Base-by-base conservation (phyloP, 1,140 invertebrate species). In the Panagrolaimus sp. region DNA sequence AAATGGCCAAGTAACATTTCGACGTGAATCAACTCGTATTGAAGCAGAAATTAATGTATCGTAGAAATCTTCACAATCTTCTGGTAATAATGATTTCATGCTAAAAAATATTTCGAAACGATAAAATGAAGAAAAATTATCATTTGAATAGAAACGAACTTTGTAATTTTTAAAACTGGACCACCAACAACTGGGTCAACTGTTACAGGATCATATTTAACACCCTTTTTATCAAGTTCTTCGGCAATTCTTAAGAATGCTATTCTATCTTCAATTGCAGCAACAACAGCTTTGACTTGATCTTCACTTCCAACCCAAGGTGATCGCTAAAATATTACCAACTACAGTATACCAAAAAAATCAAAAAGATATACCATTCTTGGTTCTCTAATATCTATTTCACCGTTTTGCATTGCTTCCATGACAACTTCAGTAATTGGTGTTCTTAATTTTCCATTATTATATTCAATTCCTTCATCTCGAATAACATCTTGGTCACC, bases 231-330 rank as follows among this genome's bases (percentile, higher is more conserved):
- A 21, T 58, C 52, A 24, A 58, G 52, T 8, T 12, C 14, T 21
- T 58, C 21, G 1, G 52, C 52, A 24, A 58, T 10, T 12, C 17
- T 58, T 8, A 28, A 26, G 17, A 58, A 58, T 21, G 28, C 21
- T 10, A 58, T n/a, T 12, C 52, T 21, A 28, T 58, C 52, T 26
- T 58, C 52, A 12, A 58, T 21, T 21, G 52, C 52, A 10, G 52
- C 52, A 26, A 58, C 10, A 28, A 58, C 52, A 21, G 28, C 21
- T 14, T 58, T 58, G 8, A 58, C 52, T 58, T 58, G 52, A 14
- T 21, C 5, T 4, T 58, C 52, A n/a, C 21, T 26, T 5, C 52
- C 52, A 28, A 28, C 17, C 52, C 52, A 58, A 12, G 21, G 21
- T 0, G 52, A 58, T 26, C 28, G 15, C 52, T 58, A 14, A 4